Conservation (phyloP, 2,888 invertebrate species). For the Kuschelorhynchus macadamiae region DNA sequence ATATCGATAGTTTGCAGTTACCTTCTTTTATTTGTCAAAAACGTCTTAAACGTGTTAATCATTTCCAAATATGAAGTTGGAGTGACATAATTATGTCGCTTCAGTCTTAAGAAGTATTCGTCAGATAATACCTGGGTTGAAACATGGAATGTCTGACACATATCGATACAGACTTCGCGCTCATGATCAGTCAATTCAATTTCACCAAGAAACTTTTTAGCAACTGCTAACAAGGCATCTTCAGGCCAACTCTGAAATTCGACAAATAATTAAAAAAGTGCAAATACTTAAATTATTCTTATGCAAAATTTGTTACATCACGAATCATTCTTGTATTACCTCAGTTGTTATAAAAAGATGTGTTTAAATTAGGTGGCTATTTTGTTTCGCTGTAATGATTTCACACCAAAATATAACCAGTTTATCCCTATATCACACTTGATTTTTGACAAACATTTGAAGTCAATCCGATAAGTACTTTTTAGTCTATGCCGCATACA, state of each 20-base stretch:
- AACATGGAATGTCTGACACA: slow-evolving; percentile 92
- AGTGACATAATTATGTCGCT: slow-evolving; percentile 89
- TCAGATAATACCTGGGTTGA: slow-evolving; percentile 82
- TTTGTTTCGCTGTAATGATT: too few species aligned
- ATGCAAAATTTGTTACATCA: too few species aligned
- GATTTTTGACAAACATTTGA: too few species aligned
- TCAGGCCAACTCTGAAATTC: slow-evolving; percentile 87
- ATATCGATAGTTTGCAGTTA: slow-evolving; percentile 67
- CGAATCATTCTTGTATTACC: too few species aligned
- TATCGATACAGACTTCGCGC: slow-evolving; percentile 83
- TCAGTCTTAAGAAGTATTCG: slow-evolving; percentile 77
- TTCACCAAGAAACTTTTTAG: slow-evolving; percentile 84
- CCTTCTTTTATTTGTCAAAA: slow-evolving; percentile 83
- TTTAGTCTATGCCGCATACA: too few species aligned
- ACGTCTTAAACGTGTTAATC: slow-evolving; percentile 89
- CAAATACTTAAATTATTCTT: too few species aligned
- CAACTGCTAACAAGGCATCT: slow-evolving; percentile 91
- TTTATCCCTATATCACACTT: too few species aligned
- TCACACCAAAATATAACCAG: too few species aligned
- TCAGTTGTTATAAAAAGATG: too few species aligned
- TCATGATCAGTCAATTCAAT: slow-evolving; percentile 84
- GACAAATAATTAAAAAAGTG: too few species aligned
- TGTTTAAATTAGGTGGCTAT: too few species aligned
- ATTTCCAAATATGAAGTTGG: slow-evolving; percentile 94
- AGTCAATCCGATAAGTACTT: too few species aligned